Base-by-base conservation (phyloP, 2,797 vertebrate genomes). In the Amphiprion clarkii region DNA sequence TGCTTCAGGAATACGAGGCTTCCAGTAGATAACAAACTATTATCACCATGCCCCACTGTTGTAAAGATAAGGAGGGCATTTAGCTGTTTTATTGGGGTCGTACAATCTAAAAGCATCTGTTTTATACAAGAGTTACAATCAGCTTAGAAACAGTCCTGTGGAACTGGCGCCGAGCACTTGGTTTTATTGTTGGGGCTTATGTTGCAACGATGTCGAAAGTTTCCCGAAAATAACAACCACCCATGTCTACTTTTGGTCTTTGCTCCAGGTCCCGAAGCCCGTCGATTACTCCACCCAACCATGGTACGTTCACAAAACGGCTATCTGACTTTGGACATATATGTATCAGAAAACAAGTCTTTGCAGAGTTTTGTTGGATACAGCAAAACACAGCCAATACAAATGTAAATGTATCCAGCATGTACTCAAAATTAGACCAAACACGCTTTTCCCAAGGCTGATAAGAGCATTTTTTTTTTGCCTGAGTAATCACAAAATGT, bases 261-360 rank as follows among this genome's bases (percentile, higher is more conserved):
- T 71, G 69, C 60, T 86, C 19, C 80, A 99, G 98, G 97, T 98
- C 31, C 98, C 97, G 33, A 99, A 97, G 87, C 98, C 98, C 42
- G 95, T 97, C 16, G 97, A 99, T 93, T 99, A 98, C 91, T 98
- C 97, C 82, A 93, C 95, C 55, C 97, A 99, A 5, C 91, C 95
- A 0, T 99, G 98, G 98, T 99, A 94, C 82, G 97, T 96, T 88
- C 80, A 59, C 36, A 36, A 23, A 73, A 49, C 75, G 29, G n/a
- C 57, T 8, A 16, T 65, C 17, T 62, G 19, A 16, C 33, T 51
- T 14, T 17, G n/a, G 8, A 21, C 3, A 10, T n/a, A 5, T 25
- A 44, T 14, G 3, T 11, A 33, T 33, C 1, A 33, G 36, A 39
- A 39, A 39, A 39, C 2, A 1, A 42, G 40, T 42, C 11, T 33